Evolutionary conservation across 2,797 vertebrate species (phyloP).

Genomic region (Sebastiscus albofasciatus): DNA sequence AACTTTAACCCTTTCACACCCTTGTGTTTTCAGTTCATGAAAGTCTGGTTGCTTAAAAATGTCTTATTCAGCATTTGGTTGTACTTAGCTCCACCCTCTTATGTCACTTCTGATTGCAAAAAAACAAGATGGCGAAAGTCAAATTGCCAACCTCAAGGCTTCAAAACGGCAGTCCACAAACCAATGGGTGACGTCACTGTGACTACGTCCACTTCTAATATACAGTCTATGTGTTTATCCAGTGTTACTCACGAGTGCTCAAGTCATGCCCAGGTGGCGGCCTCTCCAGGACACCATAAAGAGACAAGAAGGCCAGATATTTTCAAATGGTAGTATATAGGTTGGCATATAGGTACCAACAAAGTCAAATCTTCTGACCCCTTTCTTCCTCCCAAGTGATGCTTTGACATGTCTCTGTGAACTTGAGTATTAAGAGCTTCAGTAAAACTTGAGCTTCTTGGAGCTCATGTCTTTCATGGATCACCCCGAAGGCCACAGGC

Average conservation of each 20-base stretch:
- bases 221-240: not conserved
- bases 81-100: no score
- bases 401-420: not conserved
- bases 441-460: not conserved
- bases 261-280: not conserved
- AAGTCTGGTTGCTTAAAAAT: no score
- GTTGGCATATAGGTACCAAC: not conserved
- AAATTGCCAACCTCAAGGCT: fast-evolving
- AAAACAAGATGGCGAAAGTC: fast-evolving
- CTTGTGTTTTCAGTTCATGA: no score
- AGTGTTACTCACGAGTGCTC: not conserved
- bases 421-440: not conserved
- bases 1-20: no score
- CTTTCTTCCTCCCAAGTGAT: not conserved
- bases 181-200: no score
- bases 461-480: not conserved
- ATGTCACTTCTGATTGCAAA: no score
- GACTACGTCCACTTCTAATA: no score
- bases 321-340: not conserved
- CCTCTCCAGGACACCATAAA: not conserved
- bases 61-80: no score
- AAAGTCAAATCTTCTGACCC: not conserved
- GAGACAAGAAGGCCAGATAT: not conserved
- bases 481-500: not conserved
- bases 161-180: no score